phyloP scores from a whole-genome alignment of 2,888 invertebrate species.

The Ectemnius lituratus region DNA sequence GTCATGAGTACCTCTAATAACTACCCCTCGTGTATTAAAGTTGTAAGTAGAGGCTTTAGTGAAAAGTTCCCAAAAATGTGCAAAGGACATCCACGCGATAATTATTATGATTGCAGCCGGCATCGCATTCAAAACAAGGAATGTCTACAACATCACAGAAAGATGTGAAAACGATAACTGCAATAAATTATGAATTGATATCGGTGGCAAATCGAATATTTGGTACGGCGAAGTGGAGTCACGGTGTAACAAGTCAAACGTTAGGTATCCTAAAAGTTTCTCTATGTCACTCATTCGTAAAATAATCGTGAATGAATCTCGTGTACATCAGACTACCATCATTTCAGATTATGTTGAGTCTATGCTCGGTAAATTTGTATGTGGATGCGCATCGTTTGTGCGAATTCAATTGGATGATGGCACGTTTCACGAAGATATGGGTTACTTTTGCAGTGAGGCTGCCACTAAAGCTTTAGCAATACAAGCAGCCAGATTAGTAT shows the following conservation, averaged over 20 bases:
- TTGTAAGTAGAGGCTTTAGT: conserved; percentile 38
- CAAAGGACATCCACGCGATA: not conserved
- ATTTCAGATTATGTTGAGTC: conserved; percentile 62
- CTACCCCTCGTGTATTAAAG: conserved; percentile 54
- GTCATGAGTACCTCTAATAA: conserved; percentile 29
- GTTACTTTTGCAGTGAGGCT: conserved; percentile 57
- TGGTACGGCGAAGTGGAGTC: conserved; percentile 62
- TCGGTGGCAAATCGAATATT: conserved; percentile 57
- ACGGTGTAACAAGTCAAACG: conserved; percentile 60
- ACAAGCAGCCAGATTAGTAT: conserved; percentile 59
- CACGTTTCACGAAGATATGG: conserved; percentile 64
- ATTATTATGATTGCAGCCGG: conserved; percentile 31
- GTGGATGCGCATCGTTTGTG: conserved; percentile 62
- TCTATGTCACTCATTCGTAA: not conserved
- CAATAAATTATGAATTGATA: conserved; percentile 53
- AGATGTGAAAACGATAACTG: conserved; percentile 20
- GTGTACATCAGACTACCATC: not conserved
- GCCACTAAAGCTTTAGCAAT: conserved; percentile 57
- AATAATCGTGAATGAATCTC: not conserved
- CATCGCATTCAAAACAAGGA: conserved; percentile 21
- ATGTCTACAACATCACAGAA: conserved; percentile 5
- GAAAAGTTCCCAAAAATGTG: not conserved
- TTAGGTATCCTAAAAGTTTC: conserved; percentile 48
- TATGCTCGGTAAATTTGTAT: conserved; percentile 58
- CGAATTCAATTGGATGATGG: conserved; percentile 60